phyloP scores from a whole-genome alignment of 2,113 vertebrate genomes.

The Actenoides lindsayi region DNA sequence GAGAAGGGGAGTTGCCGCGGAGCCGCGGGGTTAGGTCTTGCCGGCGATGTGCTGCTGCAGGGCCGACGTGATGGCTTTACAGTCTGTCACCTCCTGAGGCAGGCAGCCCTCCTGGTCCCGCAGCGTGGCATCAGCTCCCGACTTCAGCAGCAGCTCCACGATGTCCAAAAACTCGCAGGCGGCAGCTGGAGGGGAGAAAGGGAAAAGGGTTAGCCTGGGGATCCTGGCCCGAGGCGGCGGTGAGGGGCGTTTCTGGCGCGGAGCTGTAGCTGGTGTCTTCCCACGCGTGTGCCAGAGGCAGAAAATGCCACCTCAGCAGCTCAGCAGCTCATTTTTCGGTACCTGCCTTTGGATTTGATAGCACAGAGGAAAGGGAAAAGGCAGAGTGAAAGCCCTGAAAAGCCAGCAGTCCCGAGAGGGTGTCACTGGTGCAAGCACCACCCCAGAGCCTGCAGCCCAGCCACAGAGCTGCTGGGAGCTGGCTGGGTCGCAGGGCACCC shows the following conservation, averaged over 20 bases:
- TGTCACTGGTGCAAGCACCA: background rate
- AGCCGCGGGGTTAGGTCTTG: conserved; percentile 6
- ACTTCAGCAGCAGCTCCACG: conserved; percentile 89
- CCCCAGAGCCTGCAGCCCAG: background rate
- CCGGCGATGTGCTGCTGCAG: conserved; percentile 77
- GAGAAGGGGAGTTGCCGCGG: background rate
- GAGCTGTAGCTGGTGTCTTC: background rate
- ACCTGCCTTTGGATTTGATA: background rate
- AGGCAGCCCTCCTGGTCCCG: conserved; percentile 93
- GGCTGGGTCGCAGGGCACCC: background rate
- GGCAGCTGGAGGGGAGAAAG: conserved; percentile 77
- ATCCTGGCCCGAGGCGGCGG: accelerated
- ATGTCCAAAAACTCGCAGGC: conserved; percentile 95
- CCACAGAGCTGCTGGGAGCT: accelerated
- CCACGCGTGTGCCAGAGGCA: background rate
- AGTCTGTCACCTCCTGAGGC: conserved; percentile 92
- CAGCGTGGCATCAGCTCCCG: conserved; percentile 87
- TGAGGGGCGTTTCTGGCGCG: background rate
- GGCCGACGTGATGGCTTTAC: conserved; percentile 82
- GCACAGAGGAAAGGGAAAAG: background rate
- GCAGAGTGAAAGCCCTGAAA: background rate
- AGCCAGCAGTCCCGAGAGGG: background rate
- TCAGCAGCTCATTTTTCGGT: background rate
- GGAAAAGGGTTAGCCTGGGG: background rate
- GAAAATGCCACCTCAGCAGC: conserved; percentile 1